Evolutionary conservation across 1,140 invertebrate genomes (phyloP).

Genomic region (Caenorhabditis latens): DNA sequence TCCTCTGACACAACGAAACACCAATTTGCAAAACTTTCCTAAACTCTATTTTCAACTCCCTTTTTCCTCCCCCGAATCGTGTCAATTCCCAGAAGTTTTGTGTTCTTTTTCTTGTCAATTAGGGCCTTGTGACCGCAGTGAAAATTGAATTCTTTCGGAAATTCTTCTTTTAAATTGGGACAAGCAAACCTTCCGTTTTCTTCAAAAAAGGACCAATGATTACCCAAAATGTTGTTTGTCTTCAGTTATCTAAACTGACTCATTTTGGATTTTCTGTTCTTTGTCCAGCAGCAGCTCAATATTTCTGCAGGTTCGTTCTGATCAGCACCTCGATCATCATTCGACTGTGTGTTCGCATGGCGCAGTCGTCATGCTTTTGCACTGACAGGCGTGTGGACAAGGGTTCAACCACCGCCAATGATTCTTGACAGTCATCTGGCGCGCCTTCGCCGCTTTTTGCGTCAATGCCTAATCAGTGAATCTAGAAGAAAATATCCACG

Average conservation of each 20-base stretch:
- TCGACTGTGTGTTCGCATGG: too few species aligned
- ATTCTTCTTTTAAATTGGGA: constrained; percentile 15
- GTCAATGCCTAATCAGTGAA: too few species aligned
- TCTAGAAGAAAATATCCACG: too few species aligned
- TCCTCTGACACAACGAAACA: too few species aligned
- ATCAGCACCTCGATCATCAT: too few species aligned
- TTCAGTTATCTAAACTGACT: constrained; percentile 7
- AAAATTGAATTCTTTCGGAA: constrained; percentile 5
- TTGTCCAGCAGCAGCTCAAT: too few species aligned
- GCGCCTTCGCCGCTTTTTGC: too few species aligned
- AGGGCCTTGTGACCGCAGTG: constrained; percentile 26
- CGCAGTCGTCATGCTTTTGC: background rate
- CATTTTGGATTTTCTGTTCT: background rate
- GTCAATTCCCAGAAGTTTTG: constrained; percentile 14
- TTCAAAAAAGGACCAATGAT: background rate
- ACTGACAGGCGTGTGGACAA: background rate
- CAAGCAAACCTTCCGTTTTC: background rate
- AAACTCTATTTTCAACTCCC: background rate
- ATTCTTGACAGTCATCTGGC: too few species aligned
- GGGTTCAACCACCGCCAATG: too few species aligned
- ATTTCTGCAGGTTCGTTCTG: too few species aligned
- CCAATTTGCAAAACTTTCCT: too few species aligned
- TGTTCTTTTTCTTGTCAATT: background rate
- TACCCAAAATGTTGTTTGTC: constrained; percentile 2
- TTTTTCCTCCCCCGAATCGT: background rate